These are phyloP conservation scores for Vanessa atalanta DNA, from an alignment of 1,140 invertebrate genomes.

Conservation along the genomic window DNA sequence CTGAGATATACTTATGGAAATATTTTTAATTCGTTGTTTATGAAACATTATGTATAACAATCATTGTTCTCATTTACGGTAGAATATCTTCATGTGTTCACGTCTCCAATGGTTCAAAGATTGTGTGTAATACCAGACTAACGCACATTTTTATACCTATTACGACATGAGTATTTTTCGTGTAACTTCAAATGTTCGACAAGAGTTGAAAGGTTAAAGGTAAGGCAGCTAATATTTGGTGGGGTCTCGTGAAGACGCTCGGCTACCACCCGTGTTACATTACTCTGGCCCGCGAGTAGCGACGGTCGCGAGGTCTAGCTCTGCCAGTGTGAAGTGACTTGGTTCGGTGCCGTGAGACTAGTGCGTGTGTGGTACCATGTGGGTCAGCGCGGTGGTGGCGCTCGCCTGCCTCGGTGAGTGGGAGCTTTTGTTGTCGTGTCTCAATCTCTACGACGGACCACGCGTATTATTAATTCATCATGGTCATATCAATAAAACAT, in stretches of 20 bases:
- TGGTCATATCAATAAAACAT: neutral
- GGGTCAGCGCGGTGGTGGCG: neutral
- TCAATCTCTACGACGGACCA: too few relatives aligned
- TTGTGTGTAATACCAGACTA: too few relatives aligned
- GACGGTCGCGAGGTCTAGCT: neutral
- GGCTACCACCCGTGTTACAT: neutral
- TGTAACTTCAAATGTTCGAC: neutral
- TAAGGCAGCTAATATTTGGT: conserved; percentile 1
- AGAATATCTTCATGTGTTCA: too few relatives aligned
- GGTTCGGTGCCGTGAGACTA: neutral
- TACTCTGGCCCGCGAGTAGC: neutral
- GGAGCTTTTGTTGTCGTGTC: too few relatives aligned
- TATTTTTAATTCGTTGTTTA: too few relatives aligned
- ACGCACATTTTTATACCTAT: too few relatives aligned
- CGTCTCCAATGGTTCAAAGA: too few relatives aligned
- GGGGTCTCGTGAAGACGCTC: neutral
- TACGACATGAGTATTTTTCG: neutral
- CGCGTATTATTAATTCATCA: too few relatives aligned
- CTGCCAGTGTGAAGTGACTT: neutral
- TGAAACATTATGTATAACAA: too few relatives aligned
- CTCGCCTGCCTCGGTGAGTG: conserved; percentile 17
- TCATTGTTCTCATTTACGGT: too few relatives aligned
- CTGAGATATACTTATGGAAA: too few relatives aligned
- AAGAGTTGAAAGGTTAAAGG: conserved; percentile 21
- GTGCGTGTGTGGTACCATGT: conserved; percentile 12